Percentiles rank a stretch among this genome's conserved stretches.
phyloP scores from a whole-genome alignment of 2,797 vertebrate genomes.

The Poecilia picta region DNA sequence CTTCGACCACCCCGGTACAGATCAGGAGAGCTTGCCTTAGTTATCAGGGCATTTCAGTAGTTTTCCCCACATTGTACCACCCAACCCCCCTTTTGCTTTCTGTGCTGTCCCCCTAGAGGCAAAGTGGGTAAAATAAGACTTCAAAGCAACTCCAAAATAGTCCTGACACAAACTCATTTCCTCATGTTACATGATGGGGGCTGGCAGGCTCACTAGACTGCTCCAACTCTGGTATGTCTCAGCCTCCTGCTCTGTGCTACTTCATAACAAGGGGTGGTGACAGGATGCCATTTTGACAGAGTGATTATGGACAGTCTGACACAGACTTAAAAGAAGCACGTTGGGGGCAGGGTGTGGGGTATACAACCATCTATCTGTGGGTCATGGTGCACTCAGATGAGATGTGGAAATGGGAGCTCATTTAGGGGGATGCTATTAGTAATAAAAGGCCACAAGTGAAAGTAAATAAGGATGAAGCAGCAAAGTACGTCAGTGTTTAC shows the following conservation, averaged over 20 bases:
- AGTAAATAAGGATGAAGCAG: conserved; percentile 55
- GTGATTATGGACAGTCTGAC: conserved; percentile 74
- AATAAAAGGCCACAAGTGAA: conserved; percentile 66
- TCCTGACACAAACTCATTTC: conserved; percentile 84
- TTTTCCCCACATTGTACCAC: conserved; percentile 61
- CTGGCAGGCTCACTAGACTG: conserved; percentile 59
- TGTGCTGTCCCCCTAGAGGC: conserved; percentile 72
- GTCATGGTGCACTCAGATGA: conserved; percentile 68
- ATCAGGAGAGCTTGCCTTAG: conserved; percentile 50
- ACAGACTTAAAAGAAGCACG: conserved; percentile 74
- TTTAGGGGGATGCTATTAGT: conserved; percentile 66
- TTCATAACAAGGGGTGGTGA: conserved; percentile 72
- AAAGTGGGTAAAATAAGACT: conserved; percentile 82
- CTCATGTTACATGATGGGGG: conserved; percentile 76
- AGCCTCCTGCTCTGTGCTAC: conserved; percentile 62
- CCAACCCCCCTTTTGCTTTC: conserved; percentile 52
- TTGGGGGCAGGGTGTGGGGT: conserved; percentile 48
- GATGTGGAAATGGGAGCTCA: conserved; percentile 74
- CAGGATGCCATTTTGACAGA: conserved; percentile 73
- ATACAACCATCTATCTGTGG: conserved; percentile 64
- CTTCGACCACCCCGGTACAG: conserved; percentile 55
- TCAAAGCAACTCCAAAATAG: conserved; percentile 85
- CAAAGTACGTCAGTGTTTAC: neutral
- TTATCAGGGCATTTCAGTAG: conserved; percentile 69
- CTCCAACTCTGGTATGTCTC: conserved; percentile 68